Percentiles rank a stretch among this genome's conserved stretches.
phyloP scores from a whole-genome alignment of 2,888 invertebrate species.

The Agrotis exclamationis region DNA sequence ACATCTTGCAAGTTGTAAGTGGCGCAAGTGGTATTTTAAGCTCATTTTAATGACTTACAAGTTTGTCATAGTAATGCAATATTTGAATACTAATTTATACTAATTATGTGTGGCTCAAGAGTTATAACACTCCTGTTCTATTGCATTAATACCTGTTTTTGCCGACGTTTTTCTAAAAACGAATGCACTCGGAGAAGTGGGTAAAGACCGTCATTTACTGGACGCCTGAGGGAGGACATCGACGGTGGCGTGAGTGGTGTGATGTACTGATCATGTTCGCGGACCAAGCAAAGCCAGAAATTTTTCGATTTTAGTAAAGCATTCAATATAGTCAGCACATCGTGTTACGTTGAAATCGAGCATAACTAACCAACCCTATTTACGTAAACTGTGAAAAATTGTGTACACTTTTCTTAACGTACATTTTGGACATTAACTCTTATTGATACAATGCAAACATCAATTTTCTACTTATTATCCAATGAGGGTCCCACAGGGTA shows the following conservation, averaged over 20 bases:
- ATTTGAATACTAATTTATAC: conserved; percentile 45
- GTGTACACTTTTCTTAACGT: background rate
- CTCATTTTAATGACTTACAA: conserved; percentile 39
- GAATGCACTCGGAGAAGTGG: background rate
- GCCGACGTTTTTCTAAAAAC: background rate
- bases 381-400: background rate
- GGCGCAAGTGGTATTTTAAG: conserved; percentile 35
- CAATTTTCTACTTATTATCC: background rate
- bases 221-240: no score
- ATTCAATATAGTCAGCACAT: background rate
- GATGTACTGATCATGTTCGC: no score
- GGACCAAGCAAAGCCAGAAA: no score
- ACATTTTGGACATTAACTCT: background rate
- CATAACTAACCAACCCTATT: background rate
- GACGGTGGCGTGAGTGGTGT: no score
- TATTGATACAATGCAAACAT: no score
- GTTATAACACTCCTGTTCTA: conserved; percentile 21
- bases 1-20: conserved; percentile 18
- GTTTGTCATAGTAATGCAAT: conserved; percentile 42
- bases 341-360: background rate
- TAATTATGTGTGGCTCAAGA: conserved; percentile 53
- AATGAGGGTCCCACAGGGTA: conserved; percentile 4
- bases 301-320: background rate
- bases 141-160: conserved; percentile 19
- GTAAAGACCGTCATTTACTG: no score